These are phyloP conservation scores for Schrankia costaestrigalis DNA, from an alignment of 2,888 invertebrate species.

Conservation along the genomic window DNA sequence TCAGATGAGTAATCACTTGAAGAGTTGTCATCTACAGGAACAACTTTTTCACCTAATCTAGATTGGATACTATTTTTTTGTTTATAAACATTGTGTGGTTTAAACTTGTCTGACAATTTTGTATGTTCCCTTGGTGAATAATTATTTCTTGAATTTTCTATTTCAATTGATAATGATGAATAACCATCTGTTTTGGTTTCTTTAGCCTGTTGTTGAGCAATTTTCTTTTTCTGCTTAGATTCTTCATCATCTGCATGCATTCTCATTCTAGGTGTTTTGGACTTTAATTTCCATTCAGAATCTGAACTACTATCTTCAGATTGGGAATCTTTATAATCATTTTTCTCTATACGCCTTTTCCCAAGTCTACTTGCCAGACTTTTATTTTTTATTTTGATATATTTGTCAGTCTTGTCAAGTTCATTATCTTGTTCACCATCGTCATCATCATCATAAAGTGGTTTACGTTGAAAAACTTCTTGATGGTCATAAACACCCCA, in stretches of 20 bases:
- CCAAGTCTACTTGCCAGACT: slow-evolving; percentile 65
- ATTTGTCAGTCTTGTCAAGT: slow-evolving; percentile 37
- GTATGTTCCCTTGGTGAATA: slow-evolving; percentile 51
- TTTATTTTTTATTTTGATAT: slow-evolving; percentile 58
- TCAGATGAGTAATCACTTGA: slow-evolving; percentile 55
- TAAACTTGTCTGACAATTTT: slow-evolving; percentile 66
- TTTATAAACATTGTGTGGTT: slow-evolving; percentile 36
- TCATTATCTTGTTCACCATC: slow-evolving; percentile 45
- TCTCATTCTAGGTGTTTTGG: slow-evolving; percentile 87
- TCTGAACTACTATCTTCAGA: slow-evolving; percentile 73
- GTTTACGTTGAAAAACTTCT: slow-evolving; percentile 69
- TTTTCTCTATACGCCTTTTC: slow-evolving; percentile 43
- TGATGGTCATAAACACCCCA: slow-evolving; percentile 85
- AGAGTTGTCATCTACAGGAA: slow-evolving; percentile 25
- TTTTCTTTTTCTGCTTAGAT: slow-evolving; percentile 72
- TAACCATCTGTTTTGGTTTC: slow-evolving; percentile 43
- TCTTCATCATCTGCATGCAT: slow-evolving; percentile 95
- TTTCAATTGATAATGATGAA: slow-evolving; percentile 70
- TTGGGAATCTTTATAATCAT: slow-evolving; percentile 39
- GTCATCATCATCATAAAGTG: slow-evolving; percentile 49
- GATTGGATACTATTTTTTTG: slow-evolving; percentile 49
- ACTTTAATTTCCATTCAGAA: slow-evolving; percentile 81
- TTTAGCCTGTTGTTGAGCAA: slow-evolving; percentile 33
- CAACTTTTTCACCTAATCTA: slow-evolving; percentile 61
- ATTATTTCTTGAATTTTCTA: slow-evolving; percentile 52